Evolutionary conservation across 2,113 vertebrate genomes (phyloP), one percentile per base, ranked within the genome.

Genomic region (Hystrix brachyura): DNA sequence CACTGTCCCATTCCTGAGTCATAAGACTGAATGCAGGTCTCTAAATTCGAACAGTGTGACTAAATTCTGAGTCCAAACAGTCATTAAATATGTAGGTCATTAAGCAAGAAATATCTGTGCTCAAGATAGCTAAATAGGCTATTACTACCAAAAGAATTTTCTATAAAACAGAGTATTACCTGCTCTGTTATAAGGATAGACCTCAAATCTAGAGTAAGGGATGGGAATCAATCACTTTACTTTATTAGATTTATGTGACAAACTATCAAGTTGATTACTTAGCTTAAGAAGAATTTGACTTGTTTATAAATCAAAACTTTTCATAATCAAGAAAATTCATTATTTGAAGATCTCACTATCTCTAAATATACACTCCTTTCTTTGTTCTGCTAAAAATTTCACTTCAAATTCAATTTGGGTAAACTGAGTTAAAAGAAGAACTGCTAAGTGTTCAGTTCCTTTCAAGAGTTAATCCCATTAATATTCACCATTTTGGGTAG

Each of bases 161-260:
- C 59, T 64, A 72, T 83, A 19, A 84, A 88, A 94, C 3, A 83
- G 17, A 60, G 10, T 3, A 89, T 76, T 62, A 67, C 8, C 11
- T 91, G 13, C 8, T 46, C 34, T 38, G 86, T 74, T 64, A 38
- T 18, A 78, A 32, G 80, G 64, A 89, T 81, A 80, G 69, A 48
- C 32, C 14, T 62, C 43, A 72, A 85, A 34, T 38, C 4, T 38
- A 79, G 62, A 72, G 38, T 57, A 78, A 38, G n/a, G 7, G 69
- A 78, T 78, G 46, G 86, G 38, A 94, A 90, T 80, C 82, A 27
- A 17, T 80, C 60, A 64, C 86, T 89, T n/a, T n/a, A n/a, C n/a
- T n/a, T 81, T 91, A 74, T 65, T 51, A 62, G 1, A 90, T n/a
- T n/a, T 92, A 51, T 38, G 27, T 83, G 6, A 91, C 25, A 91